Conservation (phyloP, 1,140 invertebrate genomes). For the Lepidotrigona ventralis region DNA sequence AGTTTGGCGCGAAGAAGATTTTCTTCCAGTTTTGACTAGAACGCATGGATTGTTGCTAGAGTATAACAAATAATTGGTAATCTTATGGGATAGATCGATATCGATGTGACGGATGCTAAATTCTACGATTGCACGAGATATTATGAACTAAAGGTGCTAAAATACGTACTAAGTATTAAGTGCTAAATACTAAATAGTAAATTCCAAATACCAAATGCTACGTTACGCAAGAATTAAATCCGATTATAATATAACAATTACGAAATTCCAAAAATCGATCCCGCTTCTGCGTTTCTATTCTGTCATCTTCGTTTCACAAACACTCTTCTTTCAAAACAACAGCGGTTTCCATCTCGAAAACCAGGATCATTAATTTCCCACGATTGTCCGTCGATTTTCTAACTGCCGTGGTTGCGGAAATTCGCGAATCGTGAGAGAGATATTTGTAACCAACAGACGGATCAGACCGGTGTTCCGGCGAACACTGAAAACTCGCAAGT, state of each 20-base stretch:
- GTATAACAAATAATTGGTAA: too few species aligned
- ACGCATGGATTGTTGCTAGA: too few species aligned
- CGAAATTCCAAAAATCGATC: neutral
- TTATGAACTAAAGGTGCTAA: too few species aligned
- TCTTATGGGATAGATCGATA: too few species aligned
- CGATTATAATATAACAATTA: neutral
- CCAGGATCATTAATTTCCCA: neutral
- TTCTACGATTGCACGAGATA: too few species aligned
- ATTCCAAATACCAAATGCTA: neutral
- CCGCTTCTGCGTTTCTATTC: neutral
- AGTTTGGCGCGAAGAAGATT: too few species aligned
- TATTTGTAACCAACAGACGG: slow-evolving; percentile 9
- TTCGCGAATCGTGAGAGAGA: neutral
- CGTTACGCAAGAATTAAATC: neutral
- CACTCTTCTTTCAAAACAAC: neutral
- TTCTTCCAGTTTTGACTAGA: too few species aligned
- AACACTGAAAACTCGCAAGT: slow-evolving; percentile 26
- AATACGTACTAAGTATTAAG: too few species aligned
- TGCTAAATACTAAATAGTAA: too few species aligned
- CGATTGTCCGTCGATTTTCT: neutral
- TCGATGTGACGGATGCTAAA: too few species aligned
- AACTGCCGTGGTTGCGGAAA: neutral
- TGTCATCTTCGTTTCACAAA: neutral
- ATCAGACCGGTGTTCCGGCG: neutral
- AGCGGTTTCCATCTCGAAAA: too few species aligned